Base-by-base conservation (phyloP, 2,113 vertebrate species). In the Platichthys stellatus region DNA sequence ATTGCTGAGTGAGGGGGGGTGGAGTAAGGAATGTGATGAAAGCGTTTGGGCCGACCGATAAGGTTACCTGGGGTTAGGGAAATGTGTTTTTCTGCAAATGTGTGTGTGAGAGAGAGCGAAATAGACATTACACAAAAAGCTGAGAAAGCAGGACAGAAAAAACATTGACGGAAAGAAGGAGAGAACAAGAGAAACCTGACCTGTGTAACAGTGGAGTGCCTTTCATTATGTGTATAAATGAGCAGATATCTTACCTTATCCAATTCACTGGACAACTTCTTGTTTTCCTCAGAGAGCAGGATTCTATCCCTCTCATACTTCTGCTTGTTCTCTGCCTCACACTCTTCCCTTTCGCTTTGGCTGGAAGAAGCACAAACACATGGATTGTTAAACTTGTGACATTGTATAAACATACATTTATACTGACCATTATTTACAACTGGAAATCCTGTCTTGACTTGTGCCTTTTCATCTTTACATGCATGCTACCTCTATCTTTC, bases 311-410 rank as follows among this genome's bases (percentile, higher is more conserved):
- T 93, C 90, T 99, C 98, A 47, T 95, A 97, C 71, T 99, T 98
- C 90, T 97, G 96, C 86, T 97, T 99, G 91, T 95, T 94, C 72
- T 98, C 97, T 0, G 90, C 94, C 95, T 98, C 96, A 91, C 97
- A 96, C 89, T 99, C 97, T 76, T 98, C 98, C 21, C 96, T 95
- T 89, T 99, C 97, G 58, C 89, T 97, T 97, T 96, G 96, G 93
- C 98, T 99, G 92, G 3, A 82, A 69, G 73, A 45, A 57, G 81
- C 18, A 79, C 17, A 74, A 57, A 86, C 18, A 71, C 26, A 67
- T 14, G 64, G 64, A 69, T 6, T 26, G 38, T 81, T 77, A 75
- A 72, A 69, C 51, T 23, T 17, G 24, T 66, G 21, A 68, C 40
- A 31, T 4, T 23, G 35, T 49, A 63, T 47, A 26, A 59, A 78